Conservation (phyloP, 2,113 vertebrate species). For the Tor tambroides region DNA sequence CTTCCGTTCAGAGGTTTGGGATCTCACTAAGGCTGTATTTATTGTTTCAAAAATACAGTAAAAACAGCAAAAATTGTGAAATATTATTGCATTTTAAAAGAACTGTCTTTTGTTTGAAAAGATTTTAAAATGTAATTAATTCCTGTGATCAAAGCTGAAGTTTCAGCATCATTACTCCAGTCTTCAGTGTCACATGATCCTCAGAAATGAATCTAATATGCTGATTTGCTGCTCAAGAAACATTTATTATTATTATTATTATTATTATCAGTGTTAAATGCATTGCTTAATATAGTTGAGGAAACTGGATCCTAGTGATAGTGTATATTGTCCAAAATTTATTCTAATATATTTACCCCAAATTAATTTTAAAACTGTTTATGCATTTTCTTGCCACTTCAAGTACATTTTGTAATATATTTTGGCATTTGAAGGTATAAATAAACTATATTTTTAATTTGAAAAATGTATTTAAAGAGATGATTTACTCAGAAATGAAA, state of each 20-base stretch:
- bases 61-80: no score
- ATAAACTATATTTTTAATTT: no score
- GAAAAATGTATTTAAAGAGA: no score
- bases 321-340: no score
- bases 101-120: no score
- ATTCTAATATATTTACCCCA: background rate
- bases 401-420: no score
- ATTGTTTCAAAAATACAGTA: background rate
- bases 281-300: background rate
- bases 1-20: background rate
- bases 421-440: no score
- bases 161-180: background rate
- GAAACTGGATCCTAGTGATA: background rate
- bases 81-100: no score
- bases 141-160: background rate
- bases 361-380: background rate
- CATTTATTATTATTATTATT: no score
- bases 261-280: background rate
- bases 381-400: background rate
- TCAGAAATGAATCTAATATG: background rate
- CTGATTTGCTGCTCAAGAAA: background rate
- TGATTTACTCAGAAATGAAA: no score
- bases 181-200: background rate
- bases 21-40: background rate
- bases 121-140: no score